Evolutionary conservation across 2,113 vertebrate genomes (phyloP).

Genomic region (Struthidea cinerea): DNA sequence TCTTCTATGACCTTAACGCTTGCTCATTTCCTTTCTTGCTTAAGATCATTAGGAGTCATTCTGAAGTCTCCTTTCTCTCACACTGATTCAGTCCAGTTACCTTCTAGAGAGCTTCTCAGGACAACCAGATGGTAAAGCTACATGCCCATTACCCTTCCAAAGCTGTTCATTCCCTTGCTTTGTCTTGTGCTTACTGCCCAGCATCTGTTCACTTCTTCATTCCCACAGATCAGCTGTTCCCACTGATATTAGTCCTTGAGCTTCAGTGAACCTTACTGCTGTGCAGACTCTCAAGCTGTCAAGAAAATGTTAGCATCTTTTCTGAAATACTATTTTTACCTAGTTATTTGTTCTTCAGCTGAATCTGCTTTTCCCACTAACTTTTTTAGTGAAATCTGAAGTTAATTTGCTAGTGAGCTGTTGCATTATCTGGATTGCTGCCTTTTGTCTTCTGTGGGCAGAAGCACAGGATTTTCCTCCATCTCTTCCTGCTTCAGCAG

Average conservation of each 20-base stretch:
- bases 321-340: neutral
- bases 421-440: neutral
- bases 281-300: neutral
- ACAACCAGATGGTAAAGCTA: conserved; percentile 23
- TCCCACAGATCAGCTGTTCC: neutral
- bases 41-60: neutral
- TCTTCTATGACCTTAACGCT: neutral
- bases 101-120: conserved; percentile 9
- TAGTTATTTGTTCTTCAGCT: neutral
- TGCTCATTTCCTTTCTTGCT: neutral
- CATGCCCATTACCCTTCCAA: neutral
- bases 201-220: conserved; percentile 12
- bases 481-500: neutral
- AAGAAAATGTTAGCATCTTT: neutral
- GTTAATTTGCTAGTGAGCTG: neutral
- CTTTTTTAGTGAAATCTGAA: neutral
- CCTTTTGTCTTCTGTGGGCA: neutral
- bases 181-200: neutral
- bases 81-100: neutral
- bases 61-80: neutral
- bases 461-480: neutral
- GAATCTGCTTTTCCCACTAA: neutral
- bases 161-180: neutral
- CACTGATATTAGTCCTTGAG: neutral
- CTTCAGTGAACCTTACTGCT: neutral